Base-by-base conservation (phyloP, 2,888 invertebrate species). In the Byasa hedistus region DNA sequence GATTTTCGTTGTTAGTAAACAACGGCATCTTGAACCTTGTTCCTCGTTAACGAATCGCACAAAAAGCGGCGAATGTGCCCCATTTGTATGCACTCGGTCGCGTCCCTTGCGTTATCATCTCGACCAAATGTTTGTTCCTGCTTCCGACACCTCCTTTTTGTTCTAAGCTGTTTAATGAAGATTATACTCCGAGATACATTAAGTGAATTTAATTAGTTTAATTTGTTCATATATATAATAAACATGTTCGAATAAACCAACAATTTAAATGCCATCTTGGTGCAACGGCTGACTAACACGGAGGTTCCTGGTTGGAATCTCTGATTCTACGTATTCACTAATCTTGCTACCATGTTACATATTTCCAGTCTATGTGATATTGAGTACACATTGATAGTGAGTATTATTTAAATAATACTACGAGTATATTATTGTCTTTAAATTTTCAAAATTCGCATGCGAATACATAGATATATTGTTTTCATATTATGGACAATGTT, bases 51-150 rank as follows among this genome's bases (percentile, higher is more conserved):
- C 36, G 51, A 57, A 64, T 32, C 32, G 48, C 51, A 52, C 51
- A 23, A 36, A 64, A 57, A 48, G 27, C 27, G 51, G 51, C 19
- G 63, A 52, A 36, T 57, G 57, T 36, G 17, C 56, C 22, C 51
- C 57, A 52, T 64, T 57, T 57, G 63, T 57, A 57, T 64, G 63
- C 57, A 57, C 63, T 64, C 27, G 57, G 63, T 64, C 63, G 57
- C 63, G 57, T 64, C 51, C 52, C 57, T 10, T 57, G 57, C 57
- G 63, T 64, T 64, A 64, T 64, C 63, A 21, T 32, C 32, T 22
- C 27, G 21, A 21, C 48, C 63, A 64, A 64, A 57, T 57, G 57
- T 64, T 64, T 64, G 36, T 44, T 57, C 57, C 44, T 36, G 63
- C 57, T 64, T 64, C 63, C 52, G 63, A 36, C 63, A 32, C 1